Percentiles rank a stretch among this genome's conserved stretches.
Conservation (phyloP, 2,113 vertebrate genomes). For the Numida meleagris region DNA sequence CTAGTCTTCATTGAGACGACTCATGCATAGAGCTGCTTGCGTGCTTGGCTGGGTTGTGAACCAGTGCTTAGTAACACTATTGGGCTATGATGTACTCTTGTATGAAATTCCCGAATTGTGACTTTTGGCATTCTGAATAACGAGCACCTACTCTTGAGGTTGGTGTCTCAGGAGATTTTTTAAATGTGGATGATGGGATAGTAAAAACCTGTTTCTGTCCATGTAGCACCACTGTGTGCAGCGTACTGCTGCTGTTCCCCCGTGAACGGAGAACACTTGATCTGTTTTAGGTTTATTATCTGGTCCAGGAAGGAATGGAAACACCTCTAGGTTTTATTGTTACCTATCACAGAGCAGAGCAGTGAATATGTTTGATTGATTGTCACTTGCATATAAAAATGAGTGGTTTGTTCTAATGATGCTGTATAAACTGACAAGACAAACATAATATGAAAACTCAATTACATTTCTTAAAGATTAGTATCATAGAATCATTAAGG, state of each 20-base stretch:
- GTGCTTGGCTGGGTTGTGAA: not conserved
- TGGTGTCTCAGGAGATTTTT: not conserved
- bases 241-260: not conserved
- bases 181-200: not conserved
- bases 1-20: fast-evolving
- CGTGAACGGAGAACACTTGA: not conserved
- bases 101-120: not conserved
- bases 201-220: not conserved
- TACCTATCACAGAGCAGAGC: not conserved
- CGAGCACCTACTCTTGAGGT: not conserved
- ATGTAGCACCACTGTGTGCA: fast-evolving
- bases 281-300: not conserved
- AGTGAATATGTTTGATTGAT: not conserved
- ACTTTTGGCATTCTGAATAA: not conserved
- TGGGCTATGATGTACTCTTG: fast-evolving
- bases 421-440: not conserved
- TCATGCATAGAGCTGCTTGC: not conserved
- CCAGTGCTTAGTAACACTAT: not conserved
- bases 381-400: not conserved
- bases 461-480: not conserved
- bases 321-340: not conserved
- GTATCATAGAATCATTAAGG: no score
- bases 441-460: not conserved
- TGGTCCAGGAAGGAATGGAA: not conserved
- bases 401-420: not conserved